A percentile compares a stretch with the other conserved stretches of the same genome.
Conservation (phyloP, 2,113 vertebrate genomes). For the Macrotis lagotis region DNA sequence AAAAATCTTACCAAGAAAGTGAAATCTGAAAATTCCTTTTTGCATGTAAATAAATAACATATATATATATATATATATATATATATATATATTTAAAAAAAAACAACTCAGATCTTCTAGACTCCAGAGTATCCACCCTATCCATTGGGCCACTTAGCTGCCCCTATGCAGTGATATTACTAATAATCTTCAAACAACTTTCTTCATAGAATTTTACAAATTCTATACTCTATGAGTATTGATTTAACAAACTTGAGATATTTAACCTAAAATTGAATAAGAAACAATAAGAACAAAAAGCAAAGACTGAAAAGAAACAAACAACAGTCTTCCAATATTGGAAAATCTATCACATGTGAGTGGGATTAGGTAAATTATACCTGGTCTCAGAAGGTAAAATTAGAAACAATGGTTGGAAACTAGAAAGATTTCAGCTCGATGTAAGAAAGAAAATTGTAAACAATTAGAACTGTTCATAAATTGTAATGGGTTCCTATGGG, state of each 20-base stretch:
- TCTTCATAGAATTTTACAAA: background rate
- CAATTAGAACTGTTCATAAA: background rate
- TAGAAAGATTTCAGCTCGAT: background rate
- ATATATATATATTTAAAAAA: too few species aligned
- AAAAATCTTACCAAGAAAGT: too few species aligned
- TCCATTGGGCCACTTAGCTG: background rate
- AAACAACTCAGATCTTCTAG: background rate
- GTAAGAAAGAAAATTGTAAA: background rate
- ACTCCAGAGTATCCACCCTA: background rate
- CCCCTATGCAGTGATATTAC: background rate
- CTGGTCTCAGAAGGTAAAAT: background rate
- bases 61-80: too few species aligned
- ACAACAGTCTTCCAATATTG: background rate
- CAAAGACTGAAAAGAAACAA: background rate
- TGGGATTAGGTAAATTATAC: background rate
- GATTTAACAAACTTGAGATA: background rate
- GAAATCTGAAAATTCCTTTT: too few species aligned
- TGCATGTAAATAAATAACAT: too few species aligned
- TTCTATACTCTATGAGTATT: background rate
- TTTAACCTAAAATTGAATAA: too few species aligned
- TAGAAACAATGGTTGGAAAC: background rate
- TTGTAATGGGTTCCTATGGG: background rate
- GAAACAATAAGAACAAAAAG: too few species aligned
- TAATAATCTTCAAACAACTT: background rate
- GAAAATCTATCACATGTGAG: background rate